Evolutionary conservation across 2,888 invertebrate genomes (phyloP), one percentile per base, ranked within the genome.

Genomic region (Prosopocoilus inquinatus): DNA sequence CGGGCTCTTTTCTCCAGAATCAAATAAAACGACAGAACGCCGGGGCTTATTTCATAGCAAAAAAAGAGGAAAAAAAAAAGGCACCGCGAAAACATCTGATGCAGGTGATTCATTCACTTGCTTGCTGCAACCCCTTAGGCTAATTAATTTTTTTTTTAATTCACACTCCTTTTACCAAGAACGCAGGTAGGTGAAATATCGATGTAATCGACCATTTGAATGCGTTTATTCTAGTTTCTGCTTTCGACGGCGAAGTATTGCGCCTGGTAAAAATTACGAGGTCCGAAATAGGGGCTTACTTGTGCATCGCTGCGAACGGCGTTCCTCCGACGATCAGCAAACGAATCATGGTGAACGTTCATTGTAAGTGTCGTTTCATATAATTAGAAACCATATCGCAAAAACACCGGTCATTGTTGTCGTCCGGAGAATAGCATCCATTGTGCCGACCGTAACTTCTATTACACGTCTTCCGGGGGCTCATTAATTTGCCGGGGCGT

Each of bases 311-410:
- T 41, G 88, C 89, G 67, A 94, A 94, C 70, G 90, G 91, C 28
- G 88, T 94, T 45, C 93, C 93, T 39, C 94, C 94, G 47, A 86
- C 91, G 50, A 89, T 94, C 68, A 92, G 91, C 80, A 94, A 94
- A 79, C 84, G 93, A 73, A 91, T 94, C 71, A 86, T 86, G 74
- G 87, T 94, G 71, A 90, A 87, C 81, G 93, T 94, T 66, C 90
- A 93, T 75, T 94, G 94, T 94, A 82, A 90, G 94, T 90, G 79
- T 59, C 60, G 49, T 50, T 39, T 56, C 43, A 38, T 48, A 52
- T 50, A 50, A 50, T 47, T 51, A 51, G 41, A 43, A 47, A 41
- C 50, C 47, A 47, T 11, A 50, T 11, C 11, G 28, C 56, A 56
- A 56, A 56, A 56, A 56, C 55, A 50, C 47, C 35, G 28, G 34